phyloP scores from a whole-genome alignment of 1,140 invertebrate species.

The Mylabris phalerata region DNA sequence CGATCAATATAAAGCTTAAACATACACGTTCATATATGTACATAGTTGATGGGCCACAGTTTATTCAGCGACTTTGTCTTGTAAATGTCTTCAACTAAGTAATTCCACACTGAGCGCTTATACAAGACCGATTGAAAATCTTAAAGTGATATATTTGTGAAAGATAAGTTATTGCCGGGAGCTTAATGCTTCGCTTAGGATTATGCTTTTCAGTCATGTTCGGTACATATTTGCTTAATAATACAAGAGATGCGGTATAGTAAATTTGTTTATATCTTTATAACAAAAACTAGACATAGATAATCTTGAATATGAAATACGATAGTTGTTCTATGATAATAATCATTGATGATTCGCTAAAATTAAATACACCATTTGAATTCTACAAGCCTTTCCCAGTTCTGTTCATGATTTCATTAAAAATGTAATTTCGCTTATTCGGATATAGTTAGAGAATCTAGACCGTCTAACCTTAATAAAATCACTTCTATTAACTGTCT shows the following conservation, averaged over 20 bases:
- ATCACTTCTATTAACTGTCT: no score
- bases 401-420: no score
- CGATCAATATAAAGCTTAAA: no score
- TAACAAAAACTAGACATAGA: background rate
- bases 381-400: no score
- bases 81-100: slow-evolving; percentile 1
- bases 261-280: background rate
- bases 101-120: background rate
- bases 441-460: no score
- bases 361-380: no score
- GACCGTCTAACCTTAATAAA: no score
- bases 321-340: slow-evolving; percentile 4
- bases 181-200: background rate
- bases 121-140: background rate
- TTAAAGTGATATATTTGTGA: slow-evolving; percentile 1
- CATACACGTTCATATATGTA: no score
- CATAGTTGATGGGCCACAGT: no score
- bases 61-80: no score
- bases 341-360: background rate
- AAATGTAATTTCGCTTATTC: no score
- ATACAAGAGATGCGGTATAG: background rate
- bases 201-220: slow-evolving; percentile 9
- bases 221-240: slow-evolving; percentile 2
- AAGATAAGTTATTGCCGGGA: slow-evolving; percentile 6
- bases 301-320: slow-evolving; percentile 1